These are phyloP conservation scores for Artemisiospiza belli DNA, from an alignment of 2,113 vertebrate genomes.

Conservation along the genomic window DNA sequence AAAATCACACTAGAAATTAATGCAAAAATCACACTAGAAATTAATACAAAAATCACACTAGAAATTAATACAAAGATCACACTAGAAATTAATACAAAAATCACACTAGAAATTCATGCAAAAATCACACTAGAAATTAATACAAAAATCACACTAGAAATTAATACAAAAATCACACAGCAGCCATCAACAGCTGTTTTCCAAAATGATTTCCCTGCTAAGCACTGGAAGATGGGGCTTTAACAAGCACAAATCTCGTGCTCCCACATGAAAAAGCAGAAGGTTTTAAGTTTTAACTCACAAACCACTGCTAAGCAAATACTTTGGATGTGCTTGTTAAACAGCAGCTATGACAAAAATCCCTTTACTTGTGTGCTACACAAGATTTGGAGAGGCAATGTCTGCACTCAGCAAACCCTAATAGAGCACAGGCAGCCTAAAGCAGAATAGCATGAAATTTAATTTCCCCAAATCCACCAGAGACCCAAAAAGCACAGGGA, in stretches of 20 bases:
- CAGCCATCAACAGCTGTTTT: neutral
- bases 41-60: no score
- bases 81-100: no score
- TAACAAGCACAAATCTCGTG: neutral
- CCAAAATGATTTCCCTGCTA: neutral
- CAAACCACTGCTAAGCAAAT: neutral
- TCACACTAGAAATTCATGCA: no score
- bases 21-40: no score
- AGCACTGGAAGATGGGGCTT: neutral
- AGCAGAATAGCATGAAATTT: conserved; percentile 65
- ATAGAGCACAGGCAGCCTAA: conserved; percentile 28
- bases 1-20: no score
- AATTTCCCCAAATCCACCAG: conserved; percentile 55
- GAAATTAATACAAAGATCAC: no score
- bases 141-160: no score
- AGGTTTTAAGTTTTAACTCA: neutral
- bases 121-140: no score
- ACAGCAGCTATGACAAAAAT: neutral
- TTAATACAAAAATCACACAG: neutral
- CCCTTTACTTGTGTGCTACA: neutral
- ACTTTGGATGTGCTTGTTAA: neutral
- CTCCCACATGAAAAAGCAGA: neutral
- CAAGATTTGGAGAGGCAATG: neutral
- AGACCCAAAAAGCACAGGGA: conserved; percentile 48
- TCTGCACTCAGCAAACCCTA: conserved; percentile 43